These are phyloP conservation scores for Novumbra hubbsi DNA, from an alignment of 2,797 vertebrate species.

Conservation along the genomic window DNA sequence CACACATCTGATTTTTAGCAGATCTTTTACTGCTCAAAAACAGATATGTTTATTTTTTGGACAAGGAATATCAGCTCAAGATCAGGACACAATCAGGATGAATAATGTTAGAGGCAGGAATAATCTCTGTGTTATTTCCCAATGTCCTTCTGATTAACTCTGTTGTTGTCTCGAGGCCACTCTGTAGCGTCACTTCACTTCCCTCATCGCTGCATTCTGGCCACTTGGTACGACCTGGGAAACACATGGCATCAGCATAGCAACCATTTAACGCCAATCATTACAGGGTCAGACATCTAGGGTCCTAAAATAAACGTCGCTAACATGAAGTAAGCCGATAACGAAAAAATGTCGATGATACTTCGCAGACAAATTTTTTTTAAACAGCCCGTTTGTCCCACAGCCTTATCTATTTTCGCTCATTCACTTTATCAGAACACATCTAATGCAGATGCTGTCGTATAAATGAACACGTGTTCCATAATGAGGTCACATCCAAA, in stretches of 20 bases:
- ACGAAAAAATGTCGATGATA: not conserved
- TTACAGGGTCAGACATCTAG: not conserved
- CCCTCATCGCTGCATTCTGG: constrained; percentile 23
- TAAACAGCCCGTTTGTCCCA: constrained; percentile 57
- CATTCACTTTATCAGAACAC: not conserved
- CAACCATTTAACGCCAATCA: not conserved
- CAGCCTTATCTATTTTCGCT: not conserved
- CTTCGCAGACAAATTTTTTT: constrained; percentile 37
- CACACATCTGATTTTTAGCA: not conserved
- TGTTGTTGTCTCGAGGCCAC: not conserved
- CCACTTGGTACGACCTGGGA: constrained; percentile 48
- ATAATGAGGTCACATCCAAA: not conserved
- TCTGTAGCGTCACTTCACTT: not conserved
- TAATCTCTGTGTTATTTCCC: not conserved
- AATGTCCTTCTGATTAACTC: not conserved
- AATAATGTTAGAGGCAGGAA: no score
- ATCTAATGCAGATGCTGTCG: not conserved
- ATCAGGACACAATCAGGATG: not conserved
- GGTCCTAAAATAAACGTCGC: not conserved
- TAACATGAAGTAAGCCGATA: constrained; percentile 20
- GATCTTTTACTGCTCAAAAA: no score
- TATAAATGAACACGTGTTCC: not conserved
- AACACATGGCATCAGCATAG: not conserved
- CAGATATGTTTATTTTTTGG: no score
- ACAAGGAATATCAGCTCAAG: constrained; percentile 21